Evolutionary conservation across 2,113 vertebrate species (phyloP), one percentile per base, ranked within the genome.

Genomic region (Notiomystis cincta): DNA sequence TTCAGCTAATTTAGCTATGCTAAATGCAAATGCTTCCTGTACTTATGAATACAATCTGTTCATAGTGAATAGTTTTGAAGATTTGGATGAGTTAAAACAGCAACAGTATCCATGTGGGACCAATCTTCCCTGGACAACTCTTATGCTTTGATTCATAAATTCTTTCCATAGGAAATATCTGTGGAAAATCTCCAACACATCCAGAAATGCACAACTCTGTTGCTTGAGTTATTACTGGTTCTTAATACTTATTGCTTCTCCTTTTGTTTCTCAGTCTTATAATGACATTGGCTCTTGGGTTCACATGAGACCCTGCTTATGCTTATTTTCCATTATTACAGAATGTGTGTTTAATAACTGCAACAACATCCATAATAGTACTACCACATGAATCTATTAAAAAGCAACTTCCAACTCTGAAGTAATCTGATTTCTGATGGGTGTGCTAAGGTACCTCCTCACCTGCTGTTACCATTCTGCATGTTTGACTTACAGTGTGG

Each of bases 21-120:
- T 96, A 94, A 97, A 97, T 96, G 95, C 93, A 97, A 97, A 96
- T 94, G 86, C 96, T 97, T 96, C 93, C 96, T 97, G 95, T 92
- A 89, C 90, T 93, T 96, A 96, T 87, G 92, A 97, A 96, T 94
- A 95, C 88, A 95, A 93, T 97, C 95, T 96, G 94, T 95, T 97
- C 95, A 92, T 95, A 96, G 90, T 96, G 93, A 95, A 95, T 86
- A 96, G 96, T 92, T 96, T 84, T 83, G 72, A 96, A 96, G 94
- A 96, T 92, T 37, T 94, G 90, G 95, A 94, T 84, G 93, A 93
- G 82, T 89, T 96, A 96, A 97, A 96, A 92, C 96, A 97, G 96
- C 90, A 95, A 96, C 96, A 96, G 95, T 94, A 96, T 95, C 95
- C 96, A 96, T 97, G 96, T 96, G 96, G 96, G 93, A 97, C 82